These are phyloP conservation scores for Neoniphon sammara DNA, from an alignment of 2,797 vertebrate genomes.

Conservation along the genomic window DNA sequence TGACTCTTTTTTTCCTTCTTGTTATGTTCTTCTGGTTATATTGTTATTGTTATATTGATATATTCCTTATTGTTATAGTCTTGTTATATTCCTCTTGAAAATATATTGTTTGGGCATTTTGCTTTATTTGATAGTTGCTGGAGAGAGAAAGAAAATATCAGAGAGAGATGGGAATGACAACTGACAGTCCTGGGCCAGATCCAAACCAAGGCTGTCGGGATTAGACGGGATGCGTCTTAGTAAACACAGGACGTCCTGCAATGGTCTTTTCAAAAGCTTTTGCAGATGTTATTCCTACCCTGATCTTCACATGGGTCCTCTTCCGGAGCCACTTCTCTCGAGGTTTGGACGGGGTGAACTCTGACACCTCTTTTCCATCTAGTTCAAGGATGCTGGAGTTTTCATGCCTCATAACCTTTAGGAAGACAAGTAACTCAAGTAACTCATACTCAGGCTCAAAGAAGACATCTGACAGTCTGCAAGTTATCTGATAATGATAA, in stretches of 20 bases:
- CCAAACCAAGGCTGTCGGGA: not conserved
- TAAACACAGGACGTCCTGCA: not conserved
- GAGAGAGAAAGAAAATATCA: too few relatives aligned
- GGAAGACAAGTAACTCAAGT: conserved; percentile 23
- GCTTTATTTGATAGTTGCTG: too few relatives aligned
- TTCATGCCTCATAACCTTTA: conserved; percentile 96
- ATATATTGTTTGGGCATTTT: too few relatives aligned
- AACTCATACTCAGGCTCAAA: conserved; percentile 50
- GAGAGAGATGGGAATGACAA: too few relatives aligned
- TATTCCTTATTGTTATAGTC: too few relatives aligned
- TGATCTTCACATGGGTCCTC: conserved; percentile 96
- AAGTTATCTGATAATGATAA: too few relatives aligned
- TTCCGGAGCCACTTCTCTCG: conserved; percentile 97
- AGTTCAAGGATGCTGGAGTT: conserved; percentile 94
- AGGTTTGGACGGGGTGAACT: conserved; percentile 97
- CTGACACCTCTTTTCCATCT: conserved; percentile 95
- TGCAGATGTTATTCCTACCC: conserved; percentile 76
- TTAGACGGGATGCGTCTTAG: not conserved
- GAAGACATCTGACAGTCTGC: not conserved
- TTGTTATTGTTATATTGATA: too few relatives aligned
- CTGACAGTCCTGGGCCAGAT: too few relatives aligned
- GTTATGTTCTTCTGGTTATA: too few relatives aligned
- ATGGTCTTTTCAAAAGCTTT: not conserved
- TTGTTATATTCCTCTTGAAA: too few relatives aligned
- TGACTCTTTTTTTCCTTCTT: too few relatives aligned